These are phyloP conservation scores for Eriocheir sinensis DNA, from an alignment of 1,140 invertebrate genomes.

Conservation along the genomic window DNA sequence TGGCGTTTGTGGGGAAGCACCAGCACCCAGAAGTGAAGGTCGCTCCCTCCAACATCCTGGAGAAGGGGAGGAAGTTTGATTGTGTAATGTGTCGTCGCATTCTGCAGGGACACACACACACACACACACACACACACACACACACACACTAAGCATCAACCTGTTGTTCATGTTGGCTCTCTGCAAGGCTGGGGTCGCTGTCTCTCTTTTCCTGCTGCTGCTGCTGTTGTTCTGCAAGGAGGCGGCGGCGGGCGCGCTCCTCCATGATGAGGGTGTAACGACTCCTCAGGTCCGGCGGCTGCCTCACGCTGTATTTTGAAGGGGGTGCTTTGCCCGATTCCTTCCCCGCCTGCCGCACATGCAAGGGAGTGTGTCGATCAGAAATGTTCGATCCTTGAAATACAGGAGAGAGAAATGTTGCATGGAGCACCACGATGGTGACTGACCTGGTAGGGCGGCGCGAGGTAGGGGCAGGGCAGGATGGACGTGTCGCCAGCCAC, in stretches of 20 bases:
- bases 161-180: background rate
- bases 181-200: background rate
- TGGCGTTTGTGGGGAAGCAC: conserved; percentile 61
- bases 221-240: background rate
- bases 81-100: too few relatives aligned
- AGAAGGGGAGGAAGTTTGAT: too few relatives aligned
- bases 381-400: too few relatives aligned
- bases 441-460: background rate
- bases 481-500: conserved; percentile 64
- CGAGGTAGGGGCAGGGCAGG: conserved; percentile 66
- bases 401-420: background rate
- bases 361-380: background rate
- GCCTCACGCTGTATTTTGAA: conserved; percentile 69
- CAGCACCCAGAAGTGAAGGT: conserved; percentile 74
- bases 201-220: background rate
- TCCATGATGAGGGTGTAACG: conserved; percentile 67
- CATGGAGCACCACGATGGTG: too few relatives aligned
- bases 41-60: too few relatives aligned
- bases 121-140: background rate
- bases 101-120: too few relatives aligned
- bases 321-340: background rate
- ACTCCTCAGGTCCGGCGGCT: conserved; percentile 67
- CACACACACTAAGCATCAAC: background rate
- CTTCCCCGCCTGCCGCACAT: conserved; percentile 40
- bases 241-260: conserved; percentile 40